Conservation (phyloP, 64 coral and sea anemone species). For the Pocillopora damicornis region DNA sequence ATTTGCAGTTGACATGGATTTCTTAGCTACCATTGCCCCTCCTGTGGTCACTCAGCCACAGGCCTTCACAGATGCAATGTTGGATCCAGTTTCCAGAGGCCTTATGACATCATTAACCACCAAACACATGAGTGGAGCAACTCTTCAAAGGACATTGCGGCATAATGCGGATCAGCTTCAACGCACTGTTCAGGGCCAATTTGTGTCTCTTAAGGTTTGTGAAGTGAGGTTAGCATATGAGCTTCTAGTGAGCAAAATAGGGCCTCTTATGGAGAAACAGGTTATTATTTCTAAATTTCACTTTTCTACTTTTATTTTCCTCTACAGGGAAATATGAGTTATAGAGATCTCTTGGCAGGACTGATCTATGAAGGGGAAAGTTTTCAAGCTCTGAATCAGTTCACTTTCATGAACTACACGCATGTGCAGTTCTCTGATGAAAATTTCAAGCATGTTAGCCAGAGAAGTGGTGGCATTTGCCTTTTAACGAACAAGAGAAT, state of each 20-base stretch:
- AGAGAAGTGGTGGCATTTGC: slow-evolving; percentile 61
- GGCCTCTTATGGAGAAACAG: neutral
- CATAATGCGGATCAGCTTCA: slow-evolving; percentile 45
- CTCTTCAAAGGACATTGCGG: slow-evolving; percentile 31
- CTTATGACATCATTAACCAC: slow-evolving; percentile 39
- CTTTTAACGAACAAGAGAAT: slow-evolving; percentile 77
- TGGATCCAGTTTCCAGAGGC: slow-evolving; percentile 57
- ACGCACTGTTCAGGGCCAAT: slow-evolving; percentile 59
- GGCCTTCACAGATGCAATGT: slow-evolving; percentile 48
- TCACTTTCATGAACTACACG: slow-evolving; percentile 60
- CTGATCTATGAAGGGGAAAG: slow-evolving; percentile 74
- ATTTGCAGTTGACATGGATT: slow-evolving; percentile 5
- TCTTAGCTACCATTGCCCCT: neutral
- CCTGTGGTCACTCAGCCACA: slow-evolving; percentile 51
- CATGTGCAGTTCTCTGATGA: slow-evolving; percentile 59
- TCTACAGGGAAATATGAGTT: slow-evolving; percentile 74
- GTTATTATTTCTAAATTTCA: neutral
- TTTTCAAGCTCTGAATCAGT: slow-evolving; percentile 58
- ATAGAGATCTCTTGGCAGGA: slow-evolving; percentile 63
- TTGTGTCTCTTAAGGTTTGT: slow-evolving; percentile 75
- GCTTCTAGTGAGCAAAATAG: neutral
- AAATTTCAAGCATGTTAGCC: neutral
- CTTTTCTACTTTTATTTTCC: neutral
- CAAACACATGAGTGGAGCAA: slow-evolving; percentile 67
- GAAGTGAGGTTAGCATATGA: neutral